Base-by-base conservation (phyloP, 2,113 vertebrate species). In the Oncorhynchus nerka region DNA sequence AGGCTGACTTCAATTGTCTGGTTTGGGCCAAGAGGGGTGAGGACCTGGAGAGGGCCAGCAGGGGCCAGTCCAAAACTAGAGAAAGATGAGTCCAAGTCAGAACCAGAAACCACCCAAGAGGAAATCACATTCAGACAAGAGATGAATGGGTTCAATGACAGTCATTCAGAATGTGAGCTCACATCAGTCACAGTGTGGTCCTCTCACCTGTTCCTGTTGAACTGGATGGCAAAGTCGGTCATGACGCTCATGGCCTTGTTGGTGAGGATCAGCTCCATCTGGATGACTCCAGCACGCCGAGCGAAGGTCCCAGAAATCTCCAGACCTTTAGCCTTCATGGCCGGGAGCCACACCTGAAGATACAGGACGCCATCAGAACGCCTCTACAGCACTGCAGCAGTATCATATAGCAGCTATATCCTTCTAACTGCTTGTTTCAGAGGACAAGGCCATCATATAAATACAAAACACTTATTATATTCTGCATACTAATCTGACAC, bases 231-330 rank as follows among this genome's bases (percentile, higher is more conserved):
- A 0, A 99, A 99, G 91, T 99, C 98, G 0, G 94, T 96, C 97
- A 99, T 99, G 86, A 97, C 94, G 79, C 97, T 97, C 90, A 99
- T 94, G 57, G 98, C 98, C 85, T 98, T 98, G 92, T 99, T 99
- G 1, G 93, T 98, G 49, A 99, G 93, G 70, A 95, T 92, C 0
- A 99, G 90, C 82, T 99, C 98, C 97, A 99, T 98, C 80, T 96
- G 96, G 79, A 98, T 95, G 80, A 95, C 92, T 4, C 97, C 97
- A 65, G 94, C 94, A 24, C 97, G 96, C 57, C 98, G 93, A 62
- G 94, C 95, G 88, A 99, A 99, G 0, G 96, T 97, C 62, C 98
- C 98, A 0, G 92, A 95, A 85, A 99, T 98, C 90, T 99, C 98
- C 85, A 99, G 88, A 8, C 98, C 98, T 75, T 99, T 99, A 71